Conservation (phyloP, 1,140 invertebrate species). For the Limonius californicus region DNA sequence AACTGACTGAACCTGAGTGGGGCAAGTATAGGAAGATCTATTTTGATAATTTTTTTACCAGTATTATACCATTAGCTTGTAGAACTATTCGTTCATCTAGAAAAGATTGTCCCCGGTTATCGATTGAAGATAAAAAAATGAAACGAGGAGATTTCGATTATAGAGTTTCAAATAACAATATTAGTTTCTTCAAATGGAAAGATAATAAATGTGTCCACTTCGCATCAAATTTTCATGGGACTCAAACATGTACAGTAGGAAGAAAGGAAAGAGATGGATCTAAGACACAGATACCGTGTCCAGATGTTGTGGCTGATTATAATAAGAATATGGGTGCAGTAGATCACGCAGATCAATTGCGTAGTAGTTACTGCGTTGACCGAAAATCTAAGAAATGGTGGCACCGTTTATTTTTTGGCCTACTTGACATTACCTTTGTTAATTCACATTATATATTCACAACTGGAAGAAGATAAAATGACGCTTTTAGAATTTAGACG, state of each 20-base stretch:
- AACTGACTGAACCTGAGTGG: constrained; percentile 6
- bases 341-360: constrained; percentile 42
- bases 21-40: constrained; percentile 16
- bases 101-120: constrained; percentile 35
- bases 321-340: constrained; percentile 43
- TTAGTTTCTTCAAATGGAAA: constrained; percentile 43
- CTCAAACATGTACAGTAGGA: constrained; percentile 34
- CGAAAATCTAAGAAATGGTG: constrained; percentile 46
- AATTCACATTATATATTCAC: neutral
- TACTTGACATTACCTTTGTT: constrained; percentile 13
- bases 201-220: constrained; percentile 45
- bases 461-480: neutral
- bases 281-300: constrained; percentile 29
- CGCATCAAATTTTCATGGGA: constrained; percentile 46
- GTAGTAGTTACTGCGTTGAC: constrained; percentile 41
- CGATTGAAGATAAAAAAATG: constrained; percentile 40
- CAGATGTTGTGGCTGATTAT: constrained; percentile 39
- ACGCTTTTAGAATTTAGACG: neutral
- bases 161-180: constrained; percentile 33
- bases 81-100: constrained; percentile 44
- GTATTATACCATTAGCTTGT: too few relatives aligned
- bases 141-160: constrained; percentile 41
- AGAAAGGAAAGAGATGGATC: constrained; percentile 34
- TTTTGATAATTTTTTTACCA: constrained; percentile 46
- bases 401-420: constrained; percentile 42